phyloP scores from a whole-genome alignment of 2,113 vertebrate species.

The Chloropsis hardwickii region DNA sequence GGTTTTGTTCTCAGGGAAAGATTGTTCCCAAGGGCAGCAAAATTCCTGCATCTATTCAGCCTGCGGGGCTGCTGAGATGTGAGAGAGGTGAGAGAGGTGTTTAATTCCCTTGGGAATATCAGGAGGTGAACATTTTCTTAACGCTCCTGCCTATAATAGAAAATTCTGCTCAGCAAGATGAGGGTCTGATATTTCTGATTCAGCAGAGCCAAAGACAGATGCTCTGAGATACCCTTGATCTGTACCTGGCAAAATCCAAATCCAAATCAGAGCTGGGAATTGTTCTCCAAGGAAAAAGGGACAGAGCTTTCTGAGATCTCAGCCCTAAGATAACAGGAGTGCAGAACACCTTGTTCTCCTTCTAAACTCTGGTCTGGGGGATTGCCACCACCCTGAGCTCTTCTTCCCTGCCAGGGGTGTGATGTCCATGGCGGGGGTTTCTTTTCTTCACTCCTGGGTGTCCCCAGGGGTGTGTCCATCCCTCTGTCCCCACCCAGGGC shows the following conservation, averaged over 20 bases:
- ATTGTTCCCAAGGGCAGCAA: constrained; percentile 31
- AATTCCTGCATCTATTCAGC: neutral
- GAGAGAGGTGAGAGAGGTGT: neutral
- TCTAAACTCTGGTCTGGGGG: fast-evolving
- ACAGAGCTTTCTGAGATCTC: neutral
- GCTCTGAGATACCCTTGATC: neutral
- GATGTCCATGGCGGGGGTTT: neutral
- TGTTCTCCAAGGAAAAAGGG: neutral
- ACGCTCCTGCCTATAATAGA: neutral
- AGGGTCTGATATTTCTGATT: neutral
- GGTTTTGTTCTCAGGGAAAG: constrained; percentile 20
- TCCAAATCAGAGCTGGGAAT: neutral
- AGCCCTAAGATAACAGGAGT: neutral
- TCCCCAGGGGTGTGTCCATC: neutral
- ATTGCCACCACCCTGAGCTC: neutral
- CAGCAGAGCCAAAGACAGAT: neutral
- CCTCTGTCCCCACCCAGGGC: neutral
- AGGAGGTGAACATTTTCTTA: neutral
- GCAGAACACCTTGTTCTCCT: neutral
- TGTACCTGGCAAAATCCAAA: neutral
- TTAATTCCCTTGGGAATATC: neutral
- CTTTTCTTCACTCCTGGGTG: neutral
- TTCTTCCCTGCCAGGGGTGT: neutral
- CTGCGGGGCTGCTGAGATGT: neutral
- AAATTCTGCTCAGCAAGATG: neutral